These are phyloP conservation scores for Nephrotoma flavescens DNA, from an alignment of 2,888 invertebrate species.

Conservation along the genomic window DNA sequence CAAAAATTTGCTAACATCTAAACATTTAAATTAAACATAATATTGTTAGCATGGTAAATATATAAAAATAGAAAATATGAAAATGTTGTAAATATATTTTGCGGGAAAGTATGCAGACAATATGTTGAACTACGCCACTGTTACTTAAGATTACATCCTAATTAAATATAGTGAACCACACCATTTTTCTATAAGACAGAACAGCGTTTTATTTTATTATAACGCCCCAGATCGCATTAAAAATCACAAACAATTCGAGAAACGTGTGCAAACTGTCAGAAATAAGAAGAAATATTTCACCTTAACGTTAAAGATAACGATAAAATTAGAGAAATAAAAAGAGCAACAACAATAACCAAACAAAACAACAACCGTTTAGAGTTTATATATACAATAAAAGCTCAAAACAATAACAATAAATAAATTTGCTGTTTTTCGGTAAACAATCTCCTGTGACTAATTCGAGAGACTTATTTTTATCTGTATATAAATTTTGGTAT, in stretches of 20 bases:
- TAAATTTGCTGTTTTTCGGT: neutral
- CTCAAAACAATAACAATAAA: neutral
- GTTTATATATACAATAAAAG: neutral
- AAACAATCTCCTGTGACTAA: neutral
- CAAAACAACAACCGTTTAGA: neutral
- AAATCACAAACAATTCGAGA: neutral
- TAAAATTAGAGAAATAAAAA: neutral
- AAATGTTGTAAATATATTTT: neutral
- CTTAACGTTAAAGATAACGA: neutral
- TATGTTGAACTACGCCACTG: too few relatives aligned
- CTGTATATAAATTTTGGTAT: neutral
- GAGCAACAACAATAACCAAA: neutral
- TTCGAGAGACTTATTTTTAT: neutral
- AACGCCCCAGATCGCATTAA: neutral
- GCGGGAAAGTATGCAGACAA: neutral
- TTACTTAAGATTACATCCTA: too few relatives aligned
- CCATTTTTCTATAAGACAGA: too few relatives aligned
- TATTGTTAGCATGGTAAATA: neutral
- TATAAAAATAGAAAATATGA: neutral
- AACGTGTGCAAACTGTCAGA: neutral
- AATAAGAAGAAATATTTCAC: neutral
- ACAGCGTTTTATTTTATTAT: too few relatives aligned
- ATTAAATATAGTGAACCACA: neutral
- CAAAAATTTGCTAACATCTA: neutral
- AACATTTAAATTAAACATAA: neutral